These are phyloP conservation scores for Branchipolynoe longqiensis DNA, from an alignment of 2,888 invertebrate genomes.

Conservation along the genomic window DNA sequence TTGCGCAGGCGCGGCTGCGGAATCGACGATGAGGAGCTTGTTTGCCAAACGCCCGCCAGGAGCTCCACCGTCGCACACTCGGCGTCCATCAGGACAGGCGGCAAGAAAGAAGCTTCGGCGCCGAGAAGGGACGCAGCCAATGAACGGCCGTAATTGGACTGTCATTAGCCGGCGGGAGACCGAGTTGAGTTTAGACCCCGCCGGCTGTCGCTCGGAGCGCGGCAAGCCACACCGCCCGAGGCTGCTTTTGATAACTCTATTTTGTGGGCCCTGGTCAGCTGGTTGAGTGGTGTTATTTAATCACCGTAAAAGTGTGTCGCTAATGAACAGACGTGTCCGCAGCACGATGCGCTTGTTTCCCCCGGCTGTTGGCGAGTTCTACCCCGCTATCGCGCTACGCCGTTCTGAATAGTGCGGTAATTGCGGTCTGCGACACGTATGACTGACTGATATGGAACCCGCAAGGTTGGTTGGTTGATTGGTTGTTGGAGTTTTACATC, in stretches of 20 bases:
- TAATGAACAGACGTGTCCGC: slow-evolving; percentile 4
- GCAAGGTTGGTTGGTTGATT: too few species aligned
- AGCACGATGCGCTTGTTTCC: not conserved
- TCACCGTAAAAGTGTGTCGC: not conserved
- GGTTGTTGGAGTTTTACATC: too few species aligned
- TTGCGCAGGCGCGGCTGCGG: not conserved
- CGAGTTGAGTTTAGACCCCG: slow-evolving; percentile 11
- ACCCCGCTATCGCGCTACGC: not conserved
- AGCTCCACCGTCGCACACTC: slow-evolving; percentile 34
- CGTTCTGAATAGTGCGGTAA: not conserved
- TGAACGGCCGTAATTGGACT: not conserved
- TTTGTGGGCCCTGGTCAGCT: slow-evolving; percentile 18
- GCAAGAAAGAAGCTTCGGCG: not conserved
- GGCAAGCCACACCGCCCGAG: slow-evolving; percentile 1
- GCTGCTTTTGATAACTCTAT: slow-evolving; percentile 20
- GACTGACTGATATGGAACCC: slow-evolving; percentile 8
- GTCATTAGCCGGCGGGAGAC: slow-evolving; percentile 12
- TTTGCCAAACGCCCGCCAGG: slow-evolving; percentile 9
- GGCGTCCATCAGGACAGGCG: slow-evolving; percentile 13
- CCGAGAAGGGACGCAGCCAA: not conserved
- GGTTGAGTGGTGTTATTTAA: slow-evolving; percentile 31
- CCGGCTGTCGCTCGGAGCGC: not conserved
- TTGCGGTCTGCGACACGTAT: not conserved
- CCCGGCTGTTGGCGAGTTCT: not conserved
- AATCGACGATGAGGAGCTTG: slow-evolving; percentile 24